Evolutionary conservation across 2,888 invertebrate genomes (phyloP), one percentile per base, ranked within the genome.

Genomic region (Pristionchus arcanus): DNA sequence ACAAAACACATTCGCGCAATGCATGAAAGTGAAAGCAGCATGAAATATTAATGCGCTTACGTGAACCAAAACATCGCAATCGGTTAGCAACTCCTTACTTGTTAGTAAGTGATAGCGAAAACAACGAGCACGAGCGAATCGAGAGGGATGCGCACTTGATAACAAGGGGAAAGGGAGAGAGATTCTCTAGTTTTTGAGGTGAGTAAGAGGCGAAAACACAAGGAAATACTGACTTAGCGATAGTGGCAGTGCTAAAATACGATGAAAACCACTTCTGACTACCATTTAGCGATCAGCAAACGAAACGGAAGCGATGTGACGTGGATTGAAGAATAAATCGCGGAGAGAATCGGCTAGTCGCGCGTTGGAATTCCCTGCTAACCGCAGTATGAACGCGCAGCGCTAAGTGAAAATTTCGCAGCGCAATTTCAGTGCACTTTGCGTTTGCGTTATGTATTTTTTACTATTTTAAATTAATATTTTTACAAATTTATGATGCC

Each of bases 241-340:
- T 5, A 25, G 5, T 42, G 15, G 19, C 31, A 81, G n/a, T 16
- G 28, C n/a, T 16, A 28, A 2, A 25, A 42, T 42, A 53, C 28
- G 21, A 81, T 53, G 7, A 49, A 28, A 53, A 42, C 11, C 13
- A 81, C 15, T 49, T 81, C 42, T 9, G 11, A 81, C 49, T n/a
- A 3, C 49, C 3, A 13, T 53, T 81, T 16, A 77, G 25, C 5
- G 25, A 53, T 15, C 81, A 49, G 25, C 7, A 28, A 81, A 81
- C 16, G 49, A 49, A 81, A 81, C 42, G 28, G 74, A 28, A 81
- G 81, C 49, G 49, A 15, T 34, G 81, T 81, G 81, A 81, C 81
- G 81, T 81, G 81, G 81, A 81, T 81, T 34, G 21, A 53, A 42
- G 28, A n/a, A 16, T 21, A 81, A 81, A 81, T 81, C 81, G 81